phyloP scores from a whole-genome alignment of 2,888 invertebrate genomes.

The Halocaridina rubra region DNA sequence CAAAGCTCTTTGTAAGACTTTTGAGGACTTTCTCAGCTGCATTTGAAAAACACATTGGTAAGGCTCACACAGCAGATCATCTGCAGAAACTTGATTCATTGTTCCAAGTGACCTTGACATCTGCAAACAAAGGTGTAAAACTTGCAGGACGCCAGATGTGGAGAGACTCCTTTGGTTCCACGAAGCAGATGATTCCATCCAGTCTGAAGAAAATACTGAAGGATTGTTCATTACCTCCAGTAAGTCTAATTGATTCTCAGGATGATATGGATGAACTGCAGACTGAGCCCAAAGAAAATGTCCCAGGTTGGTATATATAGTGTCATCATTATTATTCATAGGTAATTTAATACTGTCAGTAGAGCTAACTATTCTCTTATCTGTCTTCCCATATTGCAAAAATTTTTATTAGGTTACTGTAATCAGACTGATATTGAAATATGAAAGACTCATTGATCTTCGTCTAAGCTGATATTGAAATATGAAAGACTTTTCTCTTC shows the following conservation, averaged over 20 bases:
- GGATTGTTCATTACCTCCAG: constrained; percentile 20
- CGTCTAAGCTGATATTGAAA: no score
- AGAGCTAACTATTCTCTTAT: no score
- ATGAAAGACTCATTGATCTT: no score
- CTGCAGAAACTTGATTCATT: constrained; percentile 8
- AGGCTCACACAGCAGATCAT: constrained; percentile 11
- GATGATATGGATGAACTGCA: not conserved
- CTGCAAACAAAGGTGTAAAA: constrained; percentile 26
- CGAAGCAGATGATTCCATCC: not conserved
- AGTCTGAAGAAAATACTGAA: constrained; percentile 1
- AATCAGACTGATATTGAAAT: no score
- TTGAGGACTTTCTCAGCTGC: not conserved
- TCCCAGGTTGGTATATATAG: not conserved
- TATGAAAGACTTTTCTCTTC: no score
- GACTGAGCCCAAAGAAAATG: constrained; percentile 27
- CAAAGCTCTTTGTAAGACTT: constrained; percentile 8
- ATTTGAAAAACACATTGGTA: constrained; percentile 13
- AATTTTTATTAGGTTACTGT: not conserved
- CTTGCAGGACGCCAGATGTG: not conserved
- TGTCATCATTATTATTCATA: not conserved
- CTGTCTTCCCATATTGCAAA: no score
- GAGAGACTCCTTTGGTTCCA: not conserved
- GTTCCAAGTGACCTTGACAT: not conserved
- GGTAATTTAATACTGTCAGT: no score
- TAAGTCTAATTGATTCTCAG: not conserved